These are phyloP conservation scores for Synergus itoensis DNA, from an alignment of 2,888 invertebrate species.

Conservation along the genomic window DNA sequence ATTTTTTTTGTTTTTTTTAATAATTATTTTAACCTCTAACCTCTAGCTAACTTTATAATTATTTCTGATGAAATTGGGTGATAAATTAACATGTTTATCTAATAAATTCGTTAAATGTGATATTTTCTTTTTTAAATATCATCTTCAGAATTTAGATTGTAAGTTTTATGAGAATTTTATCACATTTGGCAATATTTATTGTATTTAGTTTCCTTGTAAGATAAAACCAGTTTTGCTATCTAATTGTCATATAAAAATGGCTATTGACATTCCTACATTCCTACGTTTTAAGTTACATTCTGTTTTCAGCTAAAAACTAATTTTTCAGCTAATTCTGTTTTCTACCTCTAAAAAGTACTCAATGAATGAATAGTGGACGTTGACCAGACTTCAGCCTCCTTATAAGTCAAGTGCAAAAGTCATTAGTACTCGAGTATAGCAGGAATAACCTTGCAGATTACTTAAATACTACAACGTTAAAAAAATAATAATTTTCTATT, in stretches of 20 bases:
- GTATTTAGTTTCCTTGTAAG: no score
- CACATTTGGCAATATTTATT: background rate
- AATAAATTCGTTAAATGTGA: no score
- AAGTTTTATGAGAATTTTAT: background rate
- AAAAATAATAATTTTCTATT: no score
- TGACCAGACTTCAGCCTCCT: background rate
- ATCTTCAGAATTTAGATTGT: no score
- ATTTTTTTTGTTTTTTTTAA: no score
- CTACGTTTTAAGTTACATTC: background rate
- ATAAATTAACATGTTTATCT: no score
- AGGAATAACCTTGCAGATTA: background rate
- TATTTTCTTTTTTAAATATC: no score
- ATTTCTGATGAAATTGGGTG: no score
- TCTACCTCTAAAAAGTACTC: conserved; percentile 30
- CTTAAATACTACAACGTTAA: background rate
- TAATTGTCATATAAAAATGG: background rate
- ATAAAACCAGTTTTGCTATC: background rate
- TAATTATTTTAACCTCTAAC: no score
- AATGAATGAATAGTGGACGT: background rate
- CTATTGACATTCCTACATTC: background rate
- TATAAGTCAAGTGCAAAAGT: conserved; percentile 11
- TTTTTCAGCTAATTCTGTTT: no score
- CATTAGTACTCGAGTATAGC: background rate
- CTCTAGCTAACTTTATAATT: no score
- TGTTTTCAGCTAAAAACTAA: background rate